phyloP scores from a whole-genome alignment of 1,140 invertebrate species.

The Drosophila pectinifera region DNA sequence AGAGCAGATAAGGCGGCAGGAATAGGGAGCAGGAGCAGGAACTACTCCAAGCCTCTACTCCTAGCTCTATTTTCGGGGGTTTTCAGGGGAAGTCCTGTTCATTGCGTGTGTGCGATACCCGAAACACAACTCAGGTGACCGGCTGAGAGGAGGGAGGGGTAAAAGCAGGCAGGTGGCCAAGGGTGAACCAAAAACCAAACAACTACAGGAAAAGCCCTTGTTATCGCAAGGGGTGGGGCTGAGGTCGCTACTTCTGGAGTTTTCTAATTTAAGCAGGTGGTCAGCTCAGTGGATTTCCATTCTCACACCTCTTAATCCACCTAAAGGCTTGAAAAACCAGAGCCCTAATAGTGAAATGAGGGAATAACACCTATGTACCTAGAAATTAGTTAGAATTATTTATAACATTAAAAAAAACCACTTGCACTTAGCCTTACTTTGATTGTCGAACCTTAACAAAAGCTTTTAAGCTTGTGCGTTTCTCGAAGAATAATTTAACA shows the following conservation, averaged over 20 bases:
- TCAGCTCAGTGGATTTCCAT: neutral
- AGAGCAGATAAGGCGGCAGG: conserved; percentile 34
- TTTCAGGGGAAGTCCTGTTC: conserved; percentile 15
- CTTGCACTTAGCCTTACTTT: neutral
- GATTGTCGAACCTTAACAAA: neutral
- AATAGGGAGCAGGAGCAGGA: conserved; percentile 1
- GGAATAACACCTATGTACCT: neutral
- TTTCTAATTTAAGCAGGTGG: conserved; percentile 11
- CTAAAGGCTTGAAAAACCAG: neutral
- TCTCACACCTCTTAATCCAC: conserved; percentile 1
- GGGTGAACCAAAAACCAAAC: conserved; percentile 4
- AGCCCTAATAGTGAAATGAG: neutral
- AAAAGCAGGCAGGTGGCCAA: neutral
- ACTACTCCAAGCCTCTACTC: conserved; percentile 15
- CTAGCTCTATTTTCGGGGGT: conserved; percentile 7
- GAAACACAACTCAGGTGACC: conserved; percentile 17
- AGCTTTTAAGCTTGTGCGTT: neutral
- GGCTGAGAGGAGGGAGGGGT: too few species aligned
- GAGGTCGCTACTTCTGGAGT: neutral
- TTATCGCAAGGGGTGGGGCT: conserved; percentile 16
- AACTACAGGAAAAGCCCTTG: conserved; percentile 15
- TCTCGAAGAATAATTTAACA: too few species aligned
- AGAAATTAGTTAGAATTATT: neutral
- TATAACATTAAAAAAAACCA: neutral
- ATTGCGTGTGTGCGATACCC: conserved; percentile 36